These are phyloP conservation scores for Catharus bicknelli DNA, from an alignment of 2,113 vertebrate genomes.

Conservation along the genomic window DNA sequence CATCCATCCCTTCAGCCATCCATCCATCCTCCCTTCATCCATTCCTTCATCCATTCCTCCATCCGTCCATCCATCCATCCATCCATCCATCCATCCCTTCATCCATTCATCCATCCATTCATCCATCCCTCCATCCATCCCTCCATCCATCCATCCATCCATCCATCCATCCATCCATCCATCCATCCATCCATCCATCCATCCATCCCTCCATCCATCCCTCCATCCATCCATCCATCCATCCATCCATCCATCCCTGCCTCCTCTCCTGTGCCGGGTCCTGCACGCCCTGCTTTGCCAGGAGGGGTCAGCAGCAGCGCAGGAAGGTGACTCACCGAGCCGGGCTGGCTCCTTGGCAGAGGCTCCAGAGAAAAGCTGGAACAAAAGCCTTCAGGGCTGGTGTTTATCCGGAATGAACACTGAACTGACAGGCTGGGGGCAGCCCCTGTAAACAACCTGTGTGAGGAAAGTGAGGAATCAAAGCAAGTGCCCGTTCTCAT, in stretches of 20 bases:
- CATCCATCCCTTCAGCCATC: background rate
- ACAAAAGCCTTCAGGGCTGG: background rate
- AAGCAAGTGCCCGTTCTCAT: background rate
- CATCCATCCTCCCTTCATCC: background rate
- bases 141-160: background rate
- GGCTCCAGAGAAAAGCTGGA: background rate
- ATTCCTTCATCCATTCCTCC: background rate
- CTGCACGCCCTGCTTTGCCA: background rate
- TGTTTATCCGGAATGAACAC: background rate
- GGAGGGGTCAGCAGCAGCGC: background rate
- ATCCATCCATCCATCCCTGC: background rate
- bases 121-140: background rate
- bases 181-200: background rate
- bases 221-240: background rate
- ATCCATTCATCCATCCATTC: background rate
- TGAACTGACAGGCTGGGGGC: background rate
- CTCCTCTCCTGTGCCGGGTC: rapidly evolving
- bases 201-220: background rate
- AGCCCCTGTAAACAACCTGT: conserved; percentile 54
- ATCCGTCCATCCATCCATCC: too few relatives aligned
- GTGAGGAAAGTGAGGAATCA: background rate
- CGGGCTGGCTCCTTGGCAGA: background rate
- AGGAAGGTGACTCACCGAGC: rapidly evolving
- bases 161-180: background rate
- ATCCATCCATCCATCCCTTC: too few relatives aligned